Conservation (phyloP, 2,888 invertebrate genomes). For the Heliconius hortense region DNA sequence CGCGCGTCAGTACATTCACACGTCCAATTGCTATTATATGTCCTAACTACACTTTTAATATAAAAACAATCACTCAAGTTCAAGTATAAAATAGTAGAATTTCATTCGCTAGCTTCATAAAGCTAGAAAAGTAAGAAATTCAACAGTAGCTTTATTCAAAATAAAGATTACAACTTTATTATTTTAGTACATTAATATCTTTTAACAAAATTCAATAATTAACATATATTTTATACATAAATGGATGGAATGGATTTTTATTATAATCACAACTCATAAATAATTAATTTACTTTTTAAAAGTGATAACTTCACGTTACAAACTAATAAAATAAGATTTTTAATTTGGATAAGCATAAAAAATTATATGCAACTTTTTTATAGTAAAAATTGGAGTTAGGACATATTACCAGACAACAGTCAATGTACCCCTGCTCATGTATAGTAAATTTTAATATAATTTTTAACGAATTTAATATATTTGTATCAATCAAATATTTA, state of each 20-base stretch:
- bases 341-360: not conserved
- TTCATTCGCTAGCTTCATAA: too few species aligned
- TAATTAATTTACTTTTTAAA: too few species aligned
- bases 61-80: not conserved
- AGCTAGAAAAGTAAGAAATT: not conserved
- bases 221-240: too few species aligned
- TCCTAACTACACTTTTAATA: not conserved
- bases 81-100: not conserved
- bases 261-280: too few species aligned
- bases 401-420: constrained; percentile 5
- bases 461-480: not conserved
- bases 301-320: too few species aligned
- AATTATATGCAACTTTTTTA: not conserved
- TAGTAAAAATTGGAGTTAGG: constrained; percentile 1
- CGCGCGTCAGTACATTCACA: constrained; percentile 38
- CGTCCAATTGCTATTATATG: not conserved
- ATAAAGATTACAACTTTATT: not conserved
- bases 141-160: not conserved
- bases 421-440: constrained; percentile 14
- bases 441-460: constrained; percentile 2
- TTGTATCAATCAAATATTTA: not conserved
- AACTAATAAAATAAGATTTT: too few species aligned
- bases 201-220: too few species aligned
- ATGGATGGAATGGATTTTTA: too few species aligned
- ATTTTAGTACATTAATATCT: not conserved